Evolutionary conservation across 2,888 invertebrate species (phyloP).

Genomic region (Patella caerulea): DNA sequence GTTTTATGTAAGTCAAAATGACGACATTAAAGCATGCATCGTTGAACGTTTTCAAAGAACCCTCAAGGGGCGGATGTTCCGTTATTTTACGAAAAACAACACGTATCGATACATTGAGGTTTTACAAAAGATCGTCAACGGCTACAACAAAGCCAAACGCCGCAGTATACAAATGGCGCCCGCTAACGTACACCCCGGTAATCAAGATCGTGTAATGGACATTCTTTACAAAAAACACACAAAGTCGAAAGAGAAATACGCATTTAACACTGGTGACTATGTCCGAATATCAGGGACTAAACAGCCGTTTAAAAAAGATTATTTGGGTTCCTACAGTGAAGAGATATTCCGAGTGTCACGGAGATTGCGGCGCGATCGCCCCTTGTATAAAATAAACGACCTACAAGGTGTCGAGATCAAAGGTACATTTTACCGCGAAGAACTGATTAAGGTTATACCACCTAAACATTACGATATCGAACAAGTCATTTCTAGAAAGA

Average conservation of each 20-base stretch:
- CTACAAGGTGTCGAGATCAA: background rate
- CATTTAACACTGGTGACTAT: background rate
- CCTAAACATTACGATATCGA: too few species aligned
- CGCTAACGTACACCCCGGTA: slow-evolving; percentile 28
- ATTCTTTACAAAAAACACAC: background rate
- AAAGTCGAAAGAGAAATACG: background rate
- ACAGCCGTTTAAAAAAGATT: background rate
- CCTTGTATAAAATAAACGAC: background rate
- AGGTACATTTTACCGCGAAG: background rate
- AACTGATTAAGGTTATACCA: too few species aligned
- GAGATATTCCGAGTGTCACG: background rate
- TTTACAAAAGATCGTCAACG: slow-evolving; percentile 23
- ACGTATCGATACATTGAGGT: slow-evolving; percentile 19
- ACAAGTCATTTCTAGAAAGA: too few species aligned
- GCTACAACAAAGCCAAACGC: slow-evolving; percentile 34
- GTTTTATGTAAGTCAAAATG: too few species aligned
- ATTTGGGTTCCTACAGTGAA: background rate
- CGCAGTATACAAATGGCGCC: slow-evolving; percentile 30
- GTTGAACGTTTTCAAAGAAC: too few species aligned
- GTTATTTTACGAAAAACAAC: too few species aligned
- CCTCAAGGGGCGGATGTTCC: too few species aligned
- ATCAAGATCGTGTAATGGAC: background rate
- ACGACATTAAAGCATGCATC: too few species aligned
- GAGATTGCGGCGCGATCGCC: background rate
- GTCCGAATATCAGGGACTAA: background rate